phyloP scores from a whole-genome alignment of 2,113 vertebrate genomes.

The Dipodomys spectabilis region DNA sequence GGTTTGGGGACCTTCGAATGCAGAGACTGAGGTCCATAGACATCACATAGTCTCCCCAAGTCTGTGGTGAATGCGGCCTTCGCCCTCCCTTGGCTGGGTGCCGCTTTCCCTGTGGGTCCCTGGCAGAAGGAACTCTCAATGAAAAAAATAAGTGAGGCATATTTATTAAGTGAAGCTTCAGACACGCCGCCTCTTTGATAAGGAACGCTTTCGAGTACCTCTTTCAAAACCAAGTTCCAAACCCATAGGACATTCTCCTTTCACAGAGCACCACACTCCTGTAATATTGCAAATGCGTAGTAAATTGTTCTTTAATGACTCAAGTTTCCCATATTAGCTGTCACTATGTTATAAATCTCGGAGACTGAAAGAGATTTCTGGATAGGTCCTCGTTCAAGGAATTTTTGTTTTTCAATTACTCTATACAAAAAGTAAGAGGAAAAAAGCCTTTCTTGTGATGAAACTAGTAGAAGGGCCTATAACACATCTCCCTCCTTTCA shows the following conservation, averaged over 20 bases:
- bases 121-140: not conserved
- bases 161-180: not conserved
- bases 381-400: not conserved
- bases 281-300: not conserved
- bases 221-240: not conserved
- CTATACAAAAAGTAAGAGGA: too few relatives aligned
- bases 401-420: not conserved
- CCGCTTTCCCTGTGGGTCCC: not conserved
- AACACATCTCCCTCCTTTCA: not conserved
- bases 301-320: not conserved
- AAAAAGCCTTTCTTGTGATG: not conserved
- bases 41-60: not conserved
- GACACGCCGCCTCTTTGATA: not conserved
- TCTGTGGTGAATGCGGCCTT: too few relatives aligned
- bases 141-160: not conserved
- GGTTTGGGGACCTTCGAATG: not conserved
- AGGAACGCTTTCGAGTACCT: not conserved
- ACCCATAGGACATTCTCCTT: not conserved
- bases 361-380: not conserved
- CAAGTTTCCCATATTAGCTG: not conserved
- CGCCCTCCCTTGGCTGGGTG: rapidly evolving
- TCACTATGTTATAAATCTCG: not conserved
- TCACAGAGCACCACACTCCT: not conserved
- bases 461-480: not conserved
- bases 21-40: not conserved